phyloP scores from a whole-genome alignment of 2,888 invertebrate species.

The Pecten maximus region DNA sequence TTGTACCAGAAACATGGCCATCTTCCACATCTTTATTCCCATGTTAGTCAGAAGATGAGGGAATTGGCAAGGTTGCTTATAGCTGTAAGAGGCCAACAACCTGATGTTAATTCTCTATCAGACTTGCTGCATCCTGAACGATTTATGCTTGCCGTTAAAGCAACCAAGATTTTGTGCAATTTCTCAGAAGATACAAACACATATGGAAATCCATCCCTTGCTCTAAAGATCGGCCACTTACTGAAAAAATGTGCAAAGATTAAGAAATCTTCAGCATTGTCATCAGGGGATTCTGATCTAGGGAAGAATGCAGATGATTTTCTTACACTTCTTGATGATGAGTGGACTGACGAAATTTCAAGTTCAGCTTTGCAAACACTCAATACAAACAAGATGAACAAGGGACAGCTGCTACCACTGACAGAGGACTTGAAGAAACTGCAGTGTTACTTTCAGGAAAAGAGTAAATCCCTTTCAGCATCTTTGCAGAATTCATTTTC shows the following conservation, averaged over 20 bases:
- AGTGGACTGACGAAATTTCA: conserved; percentile 51
- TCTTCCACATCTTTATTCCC: no score
- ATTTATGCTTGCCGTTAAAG: no score
- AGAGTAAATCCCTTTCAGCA: not conserved
- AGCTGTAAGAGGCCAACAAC: no score
- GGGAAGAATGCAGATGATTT: conserved; percentile 46
- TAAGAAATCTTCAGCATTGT: conserved; percentile 39
- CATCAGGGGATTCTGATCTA: conserved; percentile 27
- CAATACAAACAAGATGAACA: conserved; percentile 48
- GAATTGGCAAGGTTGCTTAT: no score
- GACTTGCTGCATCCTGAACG: no score
- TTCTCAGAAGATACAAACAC: no score
- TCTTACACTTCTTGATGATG: conserved; percentile 45
- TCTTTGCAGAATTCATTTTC: conserved; percentile 23
- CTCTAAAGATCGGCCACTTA: no score
- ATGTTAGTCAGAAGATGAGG: no score
- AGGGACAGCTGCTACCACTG: conserved; percentile 47
- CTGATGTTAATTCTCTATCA: no score
- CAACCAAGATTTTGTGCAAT: no score
- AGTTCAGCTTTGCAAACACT: conserved; percentile 47
- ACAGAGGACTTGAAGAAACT: conserved; percentile 47
- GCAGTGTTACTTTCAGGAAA: conserved; percentile 39
- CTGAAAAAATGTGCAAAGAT: not conserved
- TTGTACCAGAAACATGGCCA: no score
- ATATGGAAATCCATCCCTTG: no score